Conservation (phyloP, 2,797 vertebrate genomes). For the Paratrypauchen microcephalus region DNA sequence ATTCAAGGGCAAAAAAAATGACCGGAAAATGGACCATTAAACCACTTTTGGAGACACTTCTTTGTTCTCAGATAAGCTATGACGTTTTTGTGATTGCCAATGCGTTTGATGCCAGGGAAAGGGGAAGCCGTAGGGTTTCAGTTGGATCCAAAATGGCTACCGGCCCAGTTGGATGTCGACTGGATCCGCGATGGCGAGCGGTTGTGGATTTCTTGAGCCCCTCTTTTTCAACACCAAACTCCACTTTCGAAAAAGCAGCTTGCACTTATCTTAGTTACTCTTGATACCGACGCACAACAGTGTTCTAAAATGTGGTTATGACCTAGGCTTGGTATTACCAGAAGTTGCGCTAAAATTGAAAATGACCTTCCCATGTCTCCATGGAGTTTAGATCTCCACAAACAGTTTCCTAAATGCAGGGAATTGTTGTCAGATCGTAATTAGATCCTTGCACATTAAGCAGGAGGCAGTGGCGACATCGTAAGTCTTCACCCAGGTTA, state of each 20-base stretch:
- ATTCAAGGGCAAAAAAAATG: constrained; percentile 51
- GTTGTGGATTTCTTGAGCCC: constrained; percentile 52
- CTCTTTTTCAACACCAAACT: constrained; percentile 55
- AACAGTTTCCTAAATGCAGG: no score
- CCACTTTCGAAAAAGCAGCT: constrained; percentile 72
- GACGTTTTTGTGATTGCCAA: constrained; percentile 71
- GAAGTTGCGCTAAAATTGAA: not conserved
- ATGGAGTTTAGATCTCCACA: no score
- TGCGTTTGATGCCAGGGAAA: constrained; percentile 70
- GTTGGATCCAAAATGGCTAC: constrained; percentile 47
- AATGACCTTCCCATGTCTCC: not conserved
- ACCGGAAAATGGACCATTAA: constrained; percentile 44
- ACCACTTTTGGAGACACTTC: constrained; percentile 41
- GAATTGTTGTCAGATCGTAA: no score
- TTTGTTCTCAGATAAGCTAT: constrained; percentile 72
- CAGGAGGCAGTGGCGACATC: no score
- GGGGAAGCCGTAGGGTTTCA: constrained; percentile 47
- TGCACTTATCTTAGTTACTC: constrained; percentile 79
- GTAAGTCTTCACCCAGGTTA: no score
- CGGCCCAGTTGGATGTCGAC: constrained; percentile 25
- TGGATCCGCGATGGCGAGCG: constrained; percentile 48
- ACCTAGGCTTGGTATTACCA: constrained; percentile 19
- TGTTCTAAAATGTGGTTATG: constrained; percentile 61
- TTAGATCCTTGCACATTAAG: no score
- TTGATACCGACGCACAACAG: constrained; percentile 70